Evolutionary conservation across 2,113 vertebrate genomes (phyloP).

Genomic region (Nanorana parkeri): DNA sequence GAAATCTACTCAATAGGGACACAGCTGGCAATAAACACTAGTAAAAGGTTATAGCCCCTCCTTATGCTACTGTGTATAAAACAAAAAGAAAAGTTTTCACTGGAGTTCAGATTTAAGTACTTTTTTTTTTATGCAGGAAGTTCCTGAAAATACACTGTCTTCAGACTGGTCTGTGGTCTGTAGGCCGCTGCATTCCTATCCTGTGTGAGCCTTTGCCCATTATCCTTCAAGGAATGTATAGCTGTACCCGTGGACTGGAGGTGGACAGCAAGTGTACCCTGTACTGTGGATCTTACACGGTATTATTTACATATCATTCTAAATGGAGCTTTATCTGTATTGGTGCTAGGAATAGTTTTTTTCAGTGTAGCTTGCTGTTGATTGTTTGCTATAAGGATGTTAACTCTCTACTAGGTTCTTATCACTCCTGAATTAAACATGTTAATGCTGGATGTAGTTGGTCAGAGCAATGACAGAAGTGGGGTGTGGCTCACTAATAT

Average conservation of each 20-base stretch:
- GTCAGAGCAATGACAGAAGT: background rate
- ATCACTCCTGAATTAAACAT: background rate
- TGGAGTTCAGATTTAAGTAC: background rate
- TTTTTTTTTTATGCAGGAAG: slow-evolving; percentile 74
- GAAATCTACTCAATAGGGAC: too few relatives aligned
- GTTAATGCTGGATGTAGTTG: background rate
- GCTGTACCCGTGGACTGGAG: slow-evolving; percentile 84
- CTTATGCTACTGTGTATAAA: too few relatives aligned
- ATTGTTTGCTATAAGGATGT: background rate
- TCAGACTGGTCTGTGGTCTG: slow-evolving; percentile 86
- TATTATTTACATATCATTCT: background rate
- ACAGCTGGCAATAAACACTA: too few relatives aligned
- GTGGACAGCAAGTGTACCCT: slow-evolving; percentile 84
- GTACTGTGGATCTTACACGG: slow-evolving; percentile 73
- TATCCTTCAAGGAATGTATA: slow-evolving; percentile 92
- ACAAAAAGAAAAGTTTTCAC: too few relatives aligned
- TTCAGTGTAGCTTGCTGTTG: too few relatives aligned
- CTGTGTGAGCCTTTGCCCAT: slow-evolving; percentile 80
- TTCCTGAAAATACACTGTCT: slow-evolving; percentile 89
- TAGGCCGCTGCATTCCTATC: slow-evolving; percentile 80
- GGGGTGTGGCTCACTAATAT: background rate
- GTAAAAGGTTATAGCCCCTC: too few relatives aligned
- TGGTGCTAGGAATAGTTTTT: too few relatives aligned
- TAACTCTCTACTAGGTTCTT: background rate
- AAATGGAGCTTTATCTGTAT: too few relatives aligned